Base-by-base conservation (phyloP, 2,113 vertebrate species). In the Propithecus coquereli region DNA sequence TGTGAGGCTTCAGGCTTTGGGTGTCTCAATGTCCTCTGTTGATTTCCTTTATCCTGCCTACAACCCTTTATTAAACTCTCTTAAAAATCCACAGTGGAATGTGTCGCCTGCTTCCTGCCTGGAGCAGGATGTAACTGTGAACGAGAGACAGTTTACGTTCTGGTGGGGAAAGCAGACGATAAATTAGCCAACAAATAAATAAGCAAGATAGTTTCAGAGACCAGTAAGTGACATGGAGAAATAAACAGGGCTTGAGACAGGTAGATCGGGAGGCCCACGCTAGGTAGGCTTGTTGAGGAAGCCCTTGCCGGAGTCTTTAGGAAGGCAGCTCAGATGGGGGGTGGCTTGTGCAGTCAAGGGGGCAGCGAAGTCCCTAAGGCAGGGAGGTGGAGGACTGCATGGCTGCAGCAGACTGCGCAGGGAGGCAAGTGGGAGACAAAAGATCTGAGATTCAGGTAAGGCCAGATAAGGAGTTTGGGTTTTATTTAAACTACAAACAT, bases 211-310 rank as follows among this genome's bases (percentile, higher is more conserved):
- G 52, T 57, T 85, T 43, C 23, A 40, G 71, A 81, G 54, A 50
- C 37, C 6, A 59, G 63, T 1, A 37, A 30, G 63, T 32, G 73
- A 71, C 34, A 95, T 12, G 34, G 32, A 8, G 25, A 59, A 59
- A n/a, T 27, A n/a, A 45, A 63, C 23, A 71, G 94, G 20, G 52
- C 5, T 2, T 4, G 25, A 87, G 23, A 37, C 54, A 66, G 2
- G 14, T 9, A 32, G 37, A 27, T 16, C 0, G 5, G 73, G 30
- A 59, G 57, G 32, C 63, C 76, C 1, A 0, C 8, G 10, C 7
- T 1, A 63, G 61, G 23, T 7, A 54, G 93, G 90, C 40, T 40
- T n/a, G 76, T 8, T n/a, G 16, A 8, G 66, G 68, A 27, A 50
- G 68, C 18, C n/a, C 37, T 37, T 20, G 32, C n/a, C 16, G 20